phyloP scores from a whole-genome alignment of 2,113 vertebrate genomes.

The Ranitomeya imitator region DNA sequence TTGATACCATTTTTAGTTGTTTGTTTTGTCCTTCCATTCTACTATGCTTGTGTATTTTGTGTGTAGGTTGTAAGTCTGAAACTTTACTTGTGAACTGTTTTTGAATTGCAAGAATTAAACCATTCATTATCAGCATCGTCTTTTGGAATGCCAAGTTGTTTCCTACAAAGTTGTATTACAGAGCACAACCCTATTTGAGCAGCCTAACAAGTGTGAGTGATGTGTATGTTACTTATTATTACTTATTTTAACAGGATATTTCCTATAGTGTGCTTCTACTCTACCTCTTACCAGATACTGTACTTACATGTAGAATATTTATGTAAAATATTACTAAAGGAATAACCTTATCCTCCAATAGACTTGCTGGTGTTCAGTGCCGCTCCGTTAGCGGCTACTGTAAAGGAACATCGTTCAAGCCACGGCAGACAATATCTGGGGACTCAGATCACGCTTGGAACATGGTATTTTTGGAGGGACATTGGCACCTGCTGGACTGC shows the following conservation, averaged over 20 bases:
- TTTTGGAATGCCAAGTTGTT: too few relatives aligned
- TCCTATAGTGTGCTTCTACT: neutral
- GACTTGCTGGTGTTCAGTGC: conserved; percentile 77
- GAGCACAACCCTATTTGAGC: too few relatives aligned
- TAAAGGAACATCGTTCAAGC: conserved; percentile 74
- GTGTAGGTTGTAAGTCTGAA: too few relatives aligned
- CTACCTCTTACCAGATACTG: neutral
- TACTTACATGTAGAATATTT: neutral
- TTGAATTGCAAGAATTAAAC: too few relatives aligned
- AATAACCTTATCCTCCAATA: conserved; percentile 51
- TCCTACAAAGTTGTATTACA: too few relatives aligned
- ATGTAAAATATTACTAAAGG: neutral
- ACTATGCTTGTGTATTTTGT: too few relatives aligned
- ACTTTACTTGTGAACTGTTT: too few relatives aligned
- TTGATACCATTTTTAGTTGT: too few relatives aligned
- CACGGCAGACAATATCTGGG: conserved; percentile 71
- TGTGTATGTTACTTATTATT: neutral
- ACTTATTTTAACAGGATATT: neutral
- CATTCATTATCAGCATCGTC: too few relatives aligned
- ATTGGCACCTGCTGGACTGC: conserved; percentile 80
- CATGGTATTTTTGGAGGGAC: conserved; percentile 71
- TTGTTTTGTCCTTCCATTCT: too few relatives aligned
- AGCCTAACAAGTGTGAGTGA: too few relatives aligned
- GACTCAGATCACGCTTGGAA: conserved; percentile 77
- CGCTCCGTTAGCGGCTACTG: conserved; percentile 68